Evolutionary conservation across 1,140 invertebrate genomes (phyloP), one percentile per base, ranked within the genome.

Genomic region (Hirudo medicinalis): DNA sequence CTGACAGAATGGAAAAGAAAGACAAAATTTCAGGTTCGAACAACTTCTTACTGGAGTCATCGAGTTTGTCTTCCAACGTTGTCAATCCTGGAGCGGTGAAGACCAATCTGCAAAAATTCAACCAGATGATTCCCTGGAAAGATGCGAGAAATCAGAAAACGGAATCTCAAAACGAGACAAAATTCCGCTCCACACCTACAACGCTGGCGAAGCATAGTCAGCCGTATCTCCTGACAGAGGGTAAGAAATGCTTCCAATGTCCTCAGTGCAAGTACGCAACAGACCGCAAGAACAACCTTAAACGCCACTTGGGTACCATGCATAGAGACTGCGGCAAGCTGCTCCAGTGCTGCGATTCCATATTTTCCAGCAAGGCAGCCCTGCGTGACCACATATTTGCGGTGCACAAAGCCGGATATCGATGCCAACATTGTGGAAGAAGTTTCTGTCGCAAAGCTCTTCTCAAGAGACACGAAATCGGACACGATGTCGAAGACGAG

Each of bases 251-350:
- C n/a, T 54, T 70, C 20, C 66, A 29, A 40, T 81, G 80, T 54
- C 77, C 79, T 0, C 78, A 80, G 71, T 84, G 83, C 70, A 72
- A 78, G 2, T 84, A 84, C 74, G 77, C 78, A 17, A 83, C 83
- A 0, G 81, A 84, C 71, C 76, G 83, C 20, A 73, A 81, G 36
- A 84, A 84, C 75, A 84, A 84, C 74, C 76, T 84, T 6, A 82
- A 82, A 73, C 76, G 83, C n/a, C 83, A 84, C 71, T 78, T 81
- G 15, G 76, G 78, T 1, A 83, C 82, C 22, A 84, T 84, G 83
- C 83, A 84, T 73, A 80, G 82, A 71, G 75, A 78, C 0, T 79
- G 78, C 54, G 77, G 78, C 32, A 79, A 79, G 72, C 75, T 78
- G 13, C 76, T 83, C 0, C 81, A 83, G 72, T 83, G 83, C 71